phyloP scores from a whole-genome alignment of 2,113 vertebrate genomes.

The Rhinolophus sinicus region DNA sequence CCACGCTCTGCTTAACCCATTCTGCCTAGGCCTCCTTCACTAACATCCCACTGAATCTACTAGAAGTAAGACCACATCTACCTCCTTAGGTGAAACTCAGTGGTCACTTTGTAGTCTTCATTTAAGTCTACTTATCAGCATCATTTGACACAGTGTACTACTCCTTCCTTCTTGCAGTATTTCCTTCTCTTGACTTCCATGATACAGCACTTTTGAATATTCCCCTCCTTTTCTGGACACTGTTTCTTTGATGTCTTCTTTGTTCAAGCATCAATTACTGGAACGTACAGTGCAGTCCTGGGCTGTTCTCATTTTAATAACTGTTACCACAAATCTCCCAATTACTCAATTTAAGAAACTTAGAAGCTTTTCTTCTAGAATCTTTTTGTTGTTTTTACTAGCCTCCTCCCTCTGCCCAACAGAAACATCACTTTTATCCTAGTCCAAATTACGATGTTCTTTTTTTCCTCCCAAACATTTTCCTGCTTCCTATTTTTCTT shows the following conservation, averaged over 20 bases:
- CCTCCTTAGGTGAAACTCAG: neutral
- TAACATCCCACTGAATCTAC: neutral
- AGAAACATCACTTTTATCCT: neutral
- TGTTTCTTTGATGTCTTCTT: neutral
- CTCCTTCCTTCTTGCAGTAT: neutral
- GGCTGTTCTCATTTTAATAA: neutral
- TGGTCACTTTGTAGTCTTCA: neutral
- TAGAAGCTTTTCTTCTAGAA: neutral
- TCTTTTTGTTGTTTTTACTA: neutral
- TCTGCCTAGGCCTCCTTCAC: neutral
- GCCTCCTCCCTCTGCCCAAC: neutral
- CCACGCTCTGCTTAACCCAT: neutral
- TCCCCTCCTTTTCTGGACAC: neutral
- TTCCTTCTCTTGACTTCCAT: neutral
- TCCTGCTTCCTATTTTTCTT: neutral
- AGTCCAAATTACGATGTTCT: neutral
- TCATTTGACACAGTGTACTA: neutral
- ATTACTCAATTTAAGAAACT: neutral
- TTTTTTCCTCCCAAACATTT: neutral
- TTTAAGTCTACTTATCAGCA: neutral
- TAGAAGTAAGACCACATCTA: neutral
- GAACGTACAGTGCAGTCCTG: neutral
- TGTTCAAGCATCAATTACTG: neutral
- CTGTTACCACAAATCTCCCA: neutral
- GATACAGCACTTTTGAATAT: neutral